Base-by-base conservation (phyloP, 1,140 invertebrate species). In the Nasonia vitripennis region DNA sequence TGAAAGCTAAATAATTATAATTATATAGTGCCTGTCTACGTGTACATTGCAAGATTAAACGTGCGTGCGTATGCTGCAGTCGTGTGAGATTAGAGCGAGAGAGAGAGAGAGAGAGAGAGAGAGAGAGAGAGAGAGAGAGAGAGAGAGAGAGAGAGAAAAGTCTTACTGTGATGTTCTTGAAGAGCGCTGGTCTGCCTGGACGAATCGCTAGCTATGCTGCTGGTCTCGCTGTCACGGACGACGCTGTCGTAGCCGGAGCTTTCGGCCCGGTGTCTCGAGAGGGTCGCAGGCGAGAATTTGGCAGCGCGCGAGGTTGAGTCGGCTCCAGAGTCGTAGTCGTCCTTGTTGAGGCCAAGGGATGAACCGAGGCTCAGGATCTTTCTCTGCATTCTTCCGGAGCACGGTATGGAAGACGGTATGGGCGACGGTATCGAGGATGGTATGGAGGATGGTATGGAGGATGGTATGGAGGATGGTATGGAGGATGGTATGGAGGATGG, bases 211-310 rank as follows among this genome's bases (percentile, higher is more conserved):
- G 96, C 96, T 86, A 97, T 95, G 86, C 96, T 97, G n/a, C 96
- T 97, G 71, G 96, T 96, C 88, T 97, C 96, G 81, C 96, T 97
- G 88, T 98, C 97, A 86, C 97, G 93, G 2, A 97, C 96, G 83
- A 98, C 96, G 89, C 96, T 98, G 89, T 98, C 97, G 90, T 98
- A 98, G 2, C 97, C 98, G 45, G 95, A 95, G 89, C 97, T 98
- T 91, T 97, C 96, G 2, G 96, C 96, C 27, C 96, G 94, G 86
- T 93, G 89, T 88, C 96, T 94, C 0, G 96, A 96, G 14, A 96
- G 95, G 0, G 95, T 96, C 0, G 95, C 95, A 0, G 95, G 95
- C 83, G 96, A 96, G 86, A 96, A 95, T 91, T 97, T 97, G 2
- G 96, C 96, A 27, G 96, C 96, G 9, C 96, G 94, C 74, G 95